phyloP scores from a whole-genome alignment of 2,797 vertebrate genomes.

The Macropus fuliginosus region DNA sequence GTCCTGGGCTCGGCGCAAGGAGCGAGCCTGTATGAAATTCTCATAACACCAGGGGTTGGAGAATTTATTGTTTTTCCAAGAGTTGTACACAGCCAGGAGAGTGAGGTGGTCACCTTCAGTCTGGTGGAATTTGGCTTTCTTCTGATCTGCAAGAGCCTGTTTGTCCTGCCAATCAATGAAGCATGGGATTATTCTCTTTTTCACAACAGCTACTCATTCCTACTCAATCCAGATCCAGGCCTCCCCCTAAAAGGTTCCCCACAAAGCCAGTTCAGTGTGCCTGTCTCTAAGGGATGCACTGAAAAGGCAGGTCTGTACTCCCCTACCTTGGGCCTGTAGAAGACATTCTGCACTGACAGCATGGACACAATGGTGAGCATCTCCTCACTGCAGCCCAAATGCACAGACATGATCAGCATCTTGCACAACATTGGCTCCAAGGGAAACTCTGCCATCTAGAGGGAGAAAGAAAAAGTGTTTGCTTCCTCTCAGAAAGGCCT shows the following conservation, averaged over 20 bases:
- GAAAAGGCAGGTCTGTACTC: not conserved
- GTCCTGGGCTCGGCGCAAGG: slow-evolving; percentile 95
- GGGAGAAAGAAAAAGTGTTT: slow-evolving; percentile 55
- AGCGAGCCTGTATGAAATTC: slow-evolving; percentile 98
- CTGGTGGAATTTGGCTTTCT: slow-evolving; percentile 99
- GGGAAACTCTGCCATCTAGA: slow-evolving; percentile 98
- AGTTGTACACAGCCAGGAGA: slow-evolving; percentile 97
- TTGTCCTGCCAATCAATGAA: slow-evolving; percentile 90
- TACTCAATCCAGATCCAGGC: not conserved
- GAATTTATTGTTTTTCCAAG: slow-evolving; percentile 99
- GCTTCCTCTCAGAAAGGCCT: slow-evolving; percentile 15
- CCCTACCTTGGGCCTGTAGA: slow-evolving; percentile 96
- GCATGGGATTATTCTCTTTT: not conserved
- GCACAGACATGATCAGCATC: slow-evolving; percentile 99
- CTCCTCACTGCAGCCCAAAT: slow-evolving; percentile 98
- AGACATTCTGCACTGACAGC: slow-evolving; percentile 98
- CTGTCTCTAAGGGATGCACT: not conserved
- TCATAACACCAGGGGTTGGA: slow-evolving; percentile 99
- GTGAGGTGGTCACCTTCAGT: slow-evolving; percentile 98
- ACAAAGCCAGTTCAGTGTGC: not conserved
- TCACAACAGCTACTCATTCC: not conserved
- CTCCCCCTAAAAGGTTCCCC: not conserved
- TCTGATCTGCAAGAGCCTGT: slow-evolving; percentile 97
- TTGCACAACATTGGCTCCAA: slow-evolving; percentile 99
- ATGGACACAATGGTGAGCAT: slow-evolving; percentile 99